Percentiles rank a stretch among this genome's conserved stretches.
These are phyloP conservation scores for Pandemis cinnamomeana DNA, from an alignment of 2,888 invertebrate species.

Conservation along the genomic window DNA sequence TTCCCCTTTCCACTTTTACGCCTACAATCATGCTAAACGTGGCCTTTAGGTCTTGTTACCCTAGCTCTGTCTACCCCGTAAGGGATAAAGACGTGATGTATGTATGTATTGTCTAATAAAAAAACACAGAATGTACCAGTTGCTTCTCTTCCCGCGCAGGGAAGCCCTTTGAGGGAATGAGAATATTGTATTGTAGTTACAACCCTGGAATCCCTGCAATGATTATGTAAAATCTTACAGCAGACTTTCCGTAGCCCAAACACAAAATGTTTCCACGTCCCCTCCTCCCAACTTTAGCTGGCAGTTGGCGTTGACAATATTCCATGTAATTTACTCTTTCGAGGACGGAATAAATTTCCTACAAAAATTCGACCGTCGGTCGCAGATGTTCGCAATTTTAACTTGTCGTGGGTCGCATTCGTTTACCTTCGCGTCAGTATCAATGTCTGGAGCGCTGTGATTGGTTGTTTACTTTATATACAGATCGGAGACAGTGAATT, in stretches of 20 bases:
- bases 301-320: conserved; percentile 73
- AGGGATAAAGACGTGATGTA: too few relatives aligned
- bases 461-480: background rate
- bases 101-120: too few relatives aligned
- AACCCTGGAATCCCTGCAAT: too few relatives aligned
- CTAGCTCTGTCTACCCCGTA: too few relatives aligned
- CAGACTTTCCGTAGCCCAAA: conserved; percentile 19
- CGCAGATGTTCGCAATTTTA: conserved; percentile 60
- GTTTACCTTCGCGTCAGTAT: conserved; percentile 28
- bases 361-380: conserved; percentile 59
- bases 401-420: conserved; percentile 30
- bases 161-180: too few relatives aligned
- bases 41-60: too few relatives aligned
- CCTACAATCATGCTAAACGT: too few relatives aligned
- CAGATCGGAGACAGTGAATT: too few relatives aligned
- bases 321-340: conserved; percentile 78
- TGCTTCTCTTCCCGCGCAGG: too few relatives aligned
- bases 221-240: background rate
- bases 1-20: too few relatives aligned
- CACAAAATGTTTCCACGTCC: conserved; percentile 35
- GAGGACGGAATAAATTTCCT: conserved; percentile 74
- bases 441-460: background rate
- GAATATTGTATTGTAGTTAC: too few relatives aligned
- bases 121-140: too few relatives aligned
- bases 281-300: conserved; percentile 52